Evolutionary conservation across 2,888 invertebrate species (phyloP), one percentile per base, ranked within the genome.

Genomic region (Sphaerophoria rueppellii): DNA sequence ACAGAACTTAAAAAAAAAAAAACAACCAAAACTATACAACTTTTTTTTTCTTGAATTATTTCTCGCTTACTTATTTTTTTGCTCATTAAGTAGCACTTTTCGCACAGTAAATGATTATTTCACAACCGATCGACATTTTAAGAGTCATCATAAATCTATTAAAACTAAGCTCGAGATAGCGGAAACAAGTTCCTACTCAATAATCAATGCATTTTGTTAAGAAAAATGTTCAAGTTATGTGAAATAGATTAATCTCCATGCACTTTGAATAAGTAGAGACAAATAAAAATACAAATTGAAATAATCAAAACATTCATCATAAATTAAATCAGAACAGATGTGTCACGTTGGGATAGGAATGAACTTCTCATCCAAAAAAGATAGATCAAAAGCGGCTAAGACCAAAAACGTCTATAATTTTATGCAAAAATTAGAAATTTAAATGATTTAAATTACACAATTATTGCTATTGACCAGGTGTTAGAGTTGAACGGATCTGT

Each of bases 261-360:
- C 60, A 24, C 43, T 0, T 40, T 11, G 16, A 24, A 2, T 12
- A 9, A 12, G 12, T 12, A 32, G 32, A 54, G 34, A 54, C n/a
- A 40, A 12, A 35, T 16, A 24, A 24, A 11, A 16, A 58, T 9
- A 58, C 40, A 37, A 9, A 43, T 24, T 24, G 1, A 24, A 24
- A 24, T 24, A 24, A 24, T 24, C 14, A 40, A 60, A 60, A 43
- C 60, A 60, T 60, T 60, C 43, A 24, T 24, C 24, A 24, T 58
- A 4, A 12, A 58, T 40, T 58, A 9, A 58, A 58, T 40, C n/a
- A 12, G 11, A 55, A 40, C 6, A 24, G 6, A n/a, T n/a, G 5
- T 40, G 11, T 43, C 12, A 6, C 24, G 60, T 60, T 60, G 60
- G 40, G 43, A 43, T 60, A 60, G 60, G 60, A 60, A 43, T 60